These are phyloP conservation scores for Eulemur rubriventer DNA, from an alignment of 2,797 vertebrate species.

Conservation along the genomic window DNA sequence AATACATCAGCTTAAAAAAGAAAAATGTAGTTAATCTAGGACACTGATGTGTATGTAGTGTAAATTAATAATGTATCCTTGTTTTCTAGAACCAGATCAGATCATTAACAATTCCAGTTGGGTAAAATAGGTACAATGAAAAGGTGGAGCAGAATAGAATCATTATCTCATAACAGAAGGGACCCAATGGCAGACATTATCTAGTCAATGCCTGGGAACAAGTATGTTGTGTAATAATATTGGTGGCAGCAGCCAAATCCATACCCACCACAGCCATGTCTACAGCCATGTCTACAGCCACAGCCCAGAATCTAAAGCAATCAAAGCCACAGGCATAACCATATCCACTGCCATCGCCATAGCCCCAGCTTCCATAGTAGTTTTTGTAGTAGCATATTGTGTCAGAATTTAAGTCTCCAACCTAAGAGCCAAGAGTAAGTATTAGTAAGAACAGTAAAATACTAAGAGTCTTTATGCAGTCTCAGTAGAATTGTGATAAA, in stretches of 20 bases:
- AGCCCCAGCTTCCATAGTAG: background rate
- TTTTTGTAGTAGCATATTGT: background rate
- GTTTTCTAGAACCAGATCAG: background rate
- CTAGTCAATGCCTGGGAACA: background rate
- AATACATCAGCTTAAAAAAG: background rate
- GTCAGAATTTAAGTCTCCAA: background rate
- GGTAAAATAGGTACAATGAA: background rate
- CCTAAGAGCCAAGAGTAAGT: background rate
- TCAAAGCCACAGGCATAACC: background rate
- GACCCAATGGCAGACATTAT: background rate
- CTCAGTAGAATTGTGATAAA: background rate
- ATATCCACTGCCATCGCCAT: rapidly evolving
- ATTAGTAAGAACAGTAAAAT: background rate
- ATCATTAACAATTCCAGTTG: background rate
- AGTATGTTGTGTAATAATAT: background rate
- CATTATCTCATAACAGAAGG: background rate
- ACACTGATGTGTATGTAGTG: background rate
- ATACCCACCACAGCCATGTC: background rate
- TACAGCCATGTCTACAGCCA: background rate
- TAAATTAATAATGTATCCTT: background rate
- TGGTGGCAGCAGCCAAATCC: background rate
- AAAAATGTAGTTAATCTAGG: background rate
- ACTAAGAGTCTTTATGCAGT: background rate
- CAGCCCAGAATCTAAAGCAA: background rate
- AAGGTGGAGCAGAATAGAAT: background rate